Conservation (phyloP, 2,113 vertebrate species). For the Lutjanus erythropterus region DNA sequence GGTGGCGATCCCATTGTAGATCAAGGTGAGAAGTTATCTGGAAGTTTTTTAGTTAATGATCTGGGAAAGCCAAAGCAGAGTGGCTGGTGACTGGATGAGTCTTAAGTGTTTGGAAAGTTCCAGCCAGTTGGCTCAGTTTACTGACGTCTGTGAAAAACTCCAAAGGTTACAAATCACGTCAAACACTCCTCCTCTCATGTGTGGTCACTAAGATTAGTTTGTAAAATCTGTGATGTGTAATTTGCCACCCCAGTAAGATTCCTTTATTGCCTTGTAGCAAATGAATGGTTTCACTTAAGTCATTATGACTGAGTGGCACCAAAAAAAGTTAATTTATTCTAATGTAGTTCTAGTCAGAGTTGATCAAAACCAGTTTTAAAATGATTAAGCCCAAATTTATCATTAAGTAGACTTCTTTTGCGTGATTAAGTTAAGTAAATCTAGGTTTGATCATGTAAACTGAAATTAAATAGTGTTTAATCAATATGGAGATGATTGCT, state of each 20-base stretch:
- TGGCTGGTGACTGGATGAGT: slow-evolving; percentile 58
- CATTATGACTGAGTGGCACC: too few relatives aligned
- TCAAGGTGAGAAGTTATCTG: slow-evolving; percentile 69
- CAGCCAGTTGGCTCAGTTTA: slow-evolving; percentile 67
- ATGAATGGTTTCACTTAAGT: slow-evolving; percentile 32
- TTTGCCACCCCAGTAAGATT: slow-evolving; percentile 41
- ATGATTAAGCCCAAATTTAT: too few relatives aligned
- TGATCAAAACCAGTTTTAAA: too few relatives aligned
- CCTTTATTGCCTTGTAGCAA: slow-evolving; percentile 27
- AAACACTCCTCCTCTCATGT: slow-evolving; percentile 63
- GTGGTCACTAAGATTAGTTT: slow-evolving; percentile 63
- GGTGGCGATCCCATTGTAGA: slow-evolving; percentile 12
- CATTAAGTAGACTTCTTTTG: too few relatives aligned
- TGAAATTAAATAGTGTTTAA: too few relatives aligned
- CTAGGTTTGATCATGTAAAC: too few relatives aligned
- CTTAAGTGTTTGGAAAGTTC: slow-evolving; percentile 76
- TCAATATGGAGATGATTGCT: too few relatives aligned
- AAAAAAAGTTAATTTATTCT: too few relatives aligned
- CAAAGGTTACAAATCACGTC: slow-evolving; percentile 77
- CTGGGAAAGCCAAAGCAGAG: slow-evolving; percentile 71
- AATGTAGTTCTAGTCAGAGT: too few relatives aligned
- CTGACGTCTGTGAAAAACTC: slow-evolving; percentile 76
- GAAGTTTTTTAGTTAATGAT: slow-evolving; percentile 59
- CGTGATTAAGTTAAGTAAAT: too few relatives aligned
- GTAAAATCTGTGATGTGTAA: slow-evolving; percentile 61